phyloP scores from a whole-genome alignment of 1,140 invertebrate genomes.

The Xylocopa sonorina region DNA sequence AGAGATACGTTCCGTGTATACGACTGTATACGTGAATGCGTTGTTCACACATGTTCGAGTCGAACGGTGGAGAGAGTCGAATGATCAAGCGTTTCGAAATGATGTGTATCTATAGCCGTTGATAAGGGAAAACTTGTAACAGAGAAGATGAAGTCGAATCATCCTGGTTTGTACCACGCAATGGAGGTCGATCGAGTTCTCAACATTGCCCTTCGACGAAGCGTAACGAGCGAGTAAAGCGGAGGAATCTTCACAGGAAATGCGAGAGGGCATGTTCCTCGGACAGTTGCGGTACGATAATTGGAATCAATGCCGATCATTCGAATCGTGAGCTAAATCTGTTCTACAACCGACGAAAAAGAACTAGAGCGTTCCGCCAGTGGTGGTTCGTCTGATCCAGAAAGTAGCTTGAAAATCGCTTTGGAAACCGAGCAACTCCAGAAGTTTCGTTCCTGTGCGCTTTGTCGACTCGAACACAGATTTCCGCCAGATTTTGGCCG shows the following conservation, averaged over 20 bases:
- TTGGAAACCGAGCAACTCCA: background rate
- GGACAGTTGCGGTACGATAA: background rate
- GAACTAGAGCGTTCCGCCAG: background rate
- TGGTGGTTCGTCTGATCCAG: background rate
- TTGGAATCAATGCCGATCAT: constrained; percentile 3
- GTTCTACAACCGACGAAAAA: background rate
- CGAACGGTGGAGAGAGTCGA: background rate
- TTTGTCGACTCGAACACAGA: background rate
- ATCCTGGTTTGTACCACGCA: background rate
- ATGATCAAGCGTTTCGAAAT: background rate
- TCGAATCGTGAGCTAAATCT: background rate
- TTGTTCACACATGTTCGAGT: constrained; percentile 16
- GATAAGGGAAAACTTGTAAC: too few species aligned
- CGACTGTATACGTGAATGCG: background rate
- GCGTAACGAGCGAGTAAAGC: constrained; percentile 1
- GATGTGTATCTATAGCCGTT: background rate
- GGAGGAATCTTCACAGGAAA: background rate
- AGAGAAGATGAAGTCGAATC: constrained; percentile 43
- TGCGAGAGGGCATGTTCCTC: background rate
- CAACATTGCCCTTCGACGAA: constrained; percentile 14
- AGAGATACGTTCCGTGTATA: background rate
- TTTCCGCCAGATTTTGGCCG: background rate
- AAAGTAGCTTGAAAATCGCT: background rate
- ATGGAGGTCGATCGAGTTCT: background rate
- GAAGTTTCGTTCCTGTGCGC: background rate